Conservation (phyloP, 2,797 vertebrate genomes). For the Champsocephalus gunnari region DNA sequence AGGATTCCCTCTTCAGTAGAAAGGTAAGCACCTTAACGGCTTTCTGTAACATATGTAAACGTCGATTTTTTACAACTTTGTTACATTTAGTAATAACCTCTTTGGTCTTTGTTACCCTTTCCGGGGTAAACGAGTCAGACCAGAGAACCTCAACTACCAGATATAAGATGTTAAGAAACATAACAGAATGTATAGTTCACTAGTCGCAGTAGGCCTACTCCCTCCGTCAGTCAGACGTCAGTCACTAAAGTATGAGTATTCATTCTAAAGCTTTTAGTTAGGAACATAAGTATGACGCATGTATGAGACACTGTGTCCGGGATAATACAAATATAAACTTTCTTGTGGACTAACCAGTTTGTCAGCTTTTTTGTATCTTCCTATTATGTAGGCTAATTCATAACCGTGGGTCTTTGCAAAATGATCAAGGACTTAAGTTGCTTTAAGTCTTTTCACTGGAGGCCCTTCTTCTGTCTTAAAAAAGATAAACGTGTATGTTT, state of each 20-base stretch:
- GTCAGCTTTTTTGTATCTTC: constrained; percentile 8
- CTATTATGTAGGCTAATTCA: not conserved
- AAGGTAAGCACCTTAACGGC: constrained; percentile 52
- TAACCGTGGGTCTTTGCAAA: not conserved
- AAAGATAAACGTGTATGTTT: not conserved
- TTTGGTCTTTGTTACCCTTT: not conserved
- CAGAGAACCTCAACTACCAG: not conserved
- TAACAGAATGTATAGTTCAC: not conserved
- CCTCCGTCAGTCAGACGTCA: not conserved
- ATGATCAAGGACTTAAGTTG: too few relatives aligned
- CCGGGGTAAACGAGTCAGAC: not conserved
- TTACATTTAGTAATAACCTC: not conserved
- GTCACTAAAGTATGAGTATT: not conserved
- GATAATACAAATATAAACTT: not conserved
- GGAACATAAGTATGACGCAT: too few relatives aligned
- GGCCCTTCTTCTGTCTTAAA: not conserved
- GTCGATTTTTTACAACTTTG: not conserved
- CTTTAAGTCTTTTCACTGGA: too few relatives aligned
- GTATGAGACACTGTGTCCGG: not conserved
- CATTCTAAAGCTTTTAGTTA: not conserved
- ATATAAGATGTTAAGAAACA: too few relatives aligned
- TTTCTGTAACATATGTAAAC: not conserved
- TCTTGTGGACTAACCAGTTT: constrained; percentile 28
- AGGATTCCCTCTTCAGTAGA: constrained; percentile 43
- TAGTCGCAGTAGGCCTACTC: not conserved